Conservation (phyloP, 2,113 vertebrate species). For the Podiceps cristatus region DNA sequence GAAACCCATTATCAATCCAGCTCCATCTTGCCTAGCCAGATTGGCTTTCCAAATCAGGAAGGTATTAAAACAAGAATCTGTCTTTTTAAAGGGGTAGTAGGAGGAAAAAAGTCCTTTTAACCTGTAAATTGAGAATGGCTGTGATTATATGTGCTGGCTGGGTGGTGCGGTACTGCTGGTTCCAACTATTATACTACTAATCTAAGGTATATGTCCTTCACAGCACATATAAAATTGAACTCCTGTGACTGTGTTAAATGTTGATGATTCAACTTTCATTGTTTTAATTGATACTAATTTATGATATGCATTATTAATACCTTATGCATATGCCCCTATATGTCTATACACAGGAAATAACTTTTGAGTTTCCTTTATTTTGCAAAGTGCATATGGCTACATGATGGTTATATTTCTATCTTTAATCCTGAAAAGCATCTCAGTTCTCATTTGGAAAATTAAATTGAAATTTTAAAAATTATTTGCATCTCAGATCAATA, state of each 20-base stretch:
- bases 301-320: neutral
- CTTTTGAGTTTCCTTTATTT: neutral
- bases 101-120: neutral
- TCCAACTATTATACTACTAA: neutral
- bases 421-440: neutral
- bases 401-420: neutral
- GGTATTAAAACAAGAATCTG: neutral
- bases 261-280: neutral
- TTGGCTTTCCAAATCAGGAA: neutral
- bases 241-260: neutral
- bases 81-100: neutral
- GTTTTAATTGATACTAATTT: neutral
- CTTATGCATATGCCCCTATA: neutral
- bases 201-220: neutral
- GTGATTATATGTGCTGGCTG: neutral
- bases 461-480: neutral
- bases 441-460: neutral
- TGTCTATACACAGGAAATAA: neutral
- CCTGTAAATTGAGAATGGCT: neutral
- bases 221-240: neutral
- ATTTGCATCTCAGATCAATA: slow-evolving; percentile 27
- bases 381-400: neutral
- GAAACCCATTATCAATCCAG: neutral
- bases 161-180: neutral
- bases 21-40: neutral